Conservation (phyloP, 2,888 invertebrate genomes). For the Apotomis capreana region DNA sequence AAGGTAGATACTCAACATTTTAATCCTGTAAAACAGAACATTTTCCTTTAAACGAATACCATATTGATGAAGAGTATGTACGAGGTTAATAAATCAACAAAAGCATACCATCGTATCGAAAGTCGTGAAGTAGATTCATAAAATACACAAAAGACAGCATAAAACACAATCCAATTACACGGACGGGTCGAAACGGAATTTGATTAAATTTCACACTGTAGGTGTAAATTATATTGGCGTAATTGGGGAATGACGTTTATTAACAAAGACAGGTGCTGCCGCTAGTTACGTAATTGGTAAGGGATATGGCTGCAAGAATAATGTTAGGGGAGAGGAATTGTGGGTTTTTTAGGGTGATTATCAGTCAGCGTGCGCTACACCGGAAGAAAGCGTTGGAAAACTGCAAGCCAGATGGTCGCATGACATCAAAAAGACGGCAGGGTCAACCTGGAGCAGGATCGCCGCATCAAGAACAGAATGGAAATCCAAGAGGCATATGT, state of each 20-base stretch:
- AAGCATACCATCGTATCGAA: neutral
- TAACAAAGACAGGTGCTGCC: slow-evolving; percentile 30
- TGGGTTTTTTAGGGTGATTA: neutral
- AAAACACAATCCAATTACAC: slow-evolving; percentile 25
- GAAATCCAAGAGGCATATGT: too few species aligned
- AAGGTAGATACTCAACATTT: too few species aligned
- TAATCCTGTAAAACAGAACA: too few species aligned
- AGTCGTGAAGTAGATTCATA: slow-evolving; percentile 19
- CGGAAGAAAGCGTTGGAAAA: too few species aligned
- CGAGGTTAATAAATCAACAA: neutral
- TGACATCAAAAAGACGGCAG: too few species aligned
- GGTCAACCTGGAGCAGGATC: too few species aligned
- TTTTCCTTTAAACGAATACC: neutral
- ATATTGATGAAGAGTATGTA: neutral
- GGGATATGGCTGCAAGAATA: slow-evolving; percentile 21
- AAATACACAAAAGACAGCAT: slow-evolving; percentile 29
- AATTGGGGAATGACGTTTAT: slow-evolving; percentile 37
- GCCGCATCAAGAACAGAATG: too few species aligned
- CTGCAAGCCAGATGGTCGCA: too few species aligned
- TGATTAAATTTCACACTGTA: slow-evolving; percentile 40
- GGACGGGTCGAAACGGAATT: slow-evolving; percentile 34
- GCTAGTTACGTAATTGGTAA: slow-evolving; percentile 37
- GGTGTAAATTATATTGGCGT: slow-evolving; percentile 41
- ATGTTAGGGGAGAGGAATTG: neutral
- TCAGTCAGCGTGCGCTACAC: too few species aligned